Base-by-base conservation (phyloP, 2,113 vertebrate species). In the Carassius auratus region DNA sequence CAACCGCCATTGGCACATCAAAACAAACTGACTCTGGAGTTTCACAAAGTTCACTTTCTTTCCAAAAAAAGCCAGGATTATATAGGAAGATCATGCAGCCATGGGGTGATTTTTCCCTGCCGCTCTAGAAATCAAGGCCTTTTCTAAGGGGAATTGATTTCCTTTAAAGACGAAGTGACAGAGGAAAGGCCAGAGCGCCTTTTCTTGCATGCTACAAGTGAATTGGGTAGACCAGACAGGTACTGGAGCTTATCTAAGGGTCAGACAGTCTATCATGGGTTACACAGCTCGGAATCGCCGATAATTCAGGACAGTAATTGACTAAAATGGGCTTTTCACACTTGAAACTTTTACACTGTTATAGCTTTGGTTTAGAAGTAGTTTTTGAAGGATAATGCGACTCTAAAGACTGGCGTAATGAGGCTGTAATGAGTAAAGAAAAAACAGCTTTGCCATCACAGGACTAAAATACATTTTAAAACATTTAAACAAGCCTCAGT, bases 21-120 rank as follows among this genome's bases (percentile, higher is more conserved):
- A 30, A 30, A 52, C 71, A 48, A 10, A 80, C 76, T 42, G 10
- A 77, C 61, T 55, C 30, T 57, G n/a, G 52, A 85, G 82, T 66
- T 86, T 71, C 8, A 62, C 21, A 88, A 73, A 81, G 69, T 23
- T 59, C 48, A 75, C 80, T 86, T 74, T 42, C 55, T 4, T 2
- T 7, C 3, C 57, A 8, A 45, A 81, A 42, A 73, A 62, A 74
- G 55, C 59, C 75, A 81, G 79, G 84, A 86, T 76, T 88, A 81
- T n/a, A 86, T 57, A 23, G 75, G 59, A 80, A 81, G 77, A 88
- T 84, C 69, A 69, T 86, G 78, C 83, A 62, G 81, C 76, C 69
- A 81, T 76, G 59, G 86, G 81, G 66, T 75, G 45, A 84, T 88
- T 75, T 38, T 86, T 76, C 33, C 42, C 13, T 86, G 50, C 69